These are phyloP conservation scores for Archegozetes longisetosus DNA, from an alignment of 1,140 invertebrate genomes.

Conservation along the genomic window DNA sequence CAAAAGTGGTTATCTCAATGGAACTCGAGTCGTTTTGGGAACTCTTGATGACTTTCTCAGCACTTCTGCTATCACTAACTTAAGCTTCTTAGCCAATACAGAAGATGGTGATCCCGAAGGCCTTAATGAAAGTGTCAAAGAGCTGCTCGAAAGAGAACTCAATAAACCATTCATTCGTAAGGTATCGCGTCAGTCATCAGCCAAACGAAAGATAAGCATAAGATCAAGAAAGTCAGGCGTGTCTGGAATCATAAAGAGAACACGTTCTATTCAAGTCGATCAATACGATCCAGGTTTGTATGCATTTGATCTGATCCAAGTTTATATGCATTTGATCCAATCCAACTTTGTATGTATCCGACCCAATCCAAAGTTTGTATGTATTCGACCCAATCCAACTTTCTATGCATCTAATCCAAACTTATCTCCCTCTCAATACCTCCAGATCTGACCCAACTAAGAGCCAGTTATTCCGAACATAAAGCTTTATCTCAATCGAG, in stretches of 20 bases:
- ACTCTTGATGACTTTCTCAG: constrained; percentile 78
- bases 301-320: neutral
- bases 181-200: constrained; percentile 7
- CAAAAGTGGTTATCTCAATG: constrained; percentile 95
- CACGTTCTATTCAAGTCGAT: constrained; percentile 25
- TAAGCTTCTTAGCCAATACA: constrained; percentile 80
- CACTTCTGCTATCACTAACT: constrained; percentile 86
- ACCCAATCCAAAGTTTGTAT: no score
- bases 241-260: constrained; percentile 26
- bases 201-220: constrained; percentile 33
- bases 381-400: no score
- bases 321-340: neutral
- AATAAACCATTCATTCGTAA: constrained; percentile 16
- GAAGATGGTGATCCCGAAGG: constrained; percentile 75
- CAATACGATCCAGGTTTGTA: constrained; percentile 24
- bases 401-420: no score
- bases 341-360: neutral
- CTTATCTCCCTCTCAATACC: no score
- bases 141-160: constrained; percentile 67
- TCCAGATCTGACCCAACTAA: no score
- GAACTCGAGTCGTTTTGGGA: constrained; percentile 77
- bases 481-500: no score
- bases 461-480: no score
- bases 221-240: constrained; percentile 23
- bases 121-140: constrained; percentile 60